Evolutionary conservation across 35 echinoderm and acorn worm genomes (phyloP).

Genomic region (Holothuria glaberrima): DNA sequence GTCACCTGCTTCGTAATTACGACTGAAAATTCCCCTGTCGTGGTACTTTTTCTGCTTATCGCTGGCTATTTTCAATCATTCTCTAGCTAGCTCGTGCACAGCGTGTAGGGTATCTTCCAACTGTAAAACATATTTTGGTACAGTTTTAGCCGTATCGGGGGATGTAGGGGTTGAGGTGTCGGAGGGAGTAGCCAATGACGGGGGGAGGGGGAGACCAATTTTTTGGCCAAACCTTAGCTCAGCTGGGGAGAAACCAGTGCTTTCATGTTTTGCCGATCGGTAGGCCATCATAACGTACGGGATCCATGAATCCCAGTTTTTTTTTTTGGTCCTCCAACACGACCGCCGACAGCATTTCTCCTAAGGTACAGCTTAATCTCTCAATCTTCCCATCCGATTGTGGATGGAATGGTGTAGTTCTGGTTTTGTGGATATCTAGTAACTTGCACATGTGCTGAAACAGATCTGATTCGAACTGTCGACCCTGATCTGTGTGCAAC

Average conservation of each 20-base stretch:
- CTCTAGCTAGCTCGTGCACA: slow-evolving; percentile 1
- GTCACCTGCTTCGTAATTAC: not conserved
- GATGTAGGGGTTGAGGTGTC: not conserved
- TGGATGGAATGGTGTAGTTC: slow-evolving; percentile 52
- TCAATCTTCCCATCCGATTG: slow-evolving; percentile 64
- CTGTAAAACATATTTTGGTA: not conserved
- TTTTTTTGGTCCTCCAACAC: slow-evolving; percentile 2
- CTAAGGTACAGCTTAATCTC: not conserved
- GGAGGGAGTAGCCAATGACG: not conserved
- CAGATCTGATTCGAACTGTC: slow-evolving; percentile 63
- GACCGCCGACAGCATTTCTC: slow-evolving; percentile 32
- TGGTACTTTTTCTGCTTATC: slow-evolving; percentile 35
- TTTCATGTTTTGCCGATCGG: slow-evolving; percentile 19
- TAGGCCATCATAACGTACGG: slow-evolving; percentile 51
- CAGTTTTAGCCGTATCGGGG: no score
- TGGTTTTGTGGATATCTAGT: slow-evolving; percentile 39
- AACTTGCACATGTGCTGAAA: slow-evolving; percentile 53
- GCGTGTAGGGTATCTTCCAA: not conserved
- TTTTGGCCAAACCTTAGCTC: slow-evolving; percentile 46
- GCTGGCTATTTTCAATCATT: not conserved
- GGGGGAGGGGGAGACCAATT: not conserved
- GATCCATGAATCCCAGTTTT: slow-evolving; percentile 65
- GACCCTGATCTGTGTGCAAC: slow-evolving; percentile 57
- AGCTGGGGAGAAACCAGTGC: slow-evolving; percentile 17
- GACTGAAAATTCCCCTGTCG: not conserved